phyloP scores from a whole-genome alignment of 2,888 invertebrate species.

The Hyposoter dolosus region DNA sequence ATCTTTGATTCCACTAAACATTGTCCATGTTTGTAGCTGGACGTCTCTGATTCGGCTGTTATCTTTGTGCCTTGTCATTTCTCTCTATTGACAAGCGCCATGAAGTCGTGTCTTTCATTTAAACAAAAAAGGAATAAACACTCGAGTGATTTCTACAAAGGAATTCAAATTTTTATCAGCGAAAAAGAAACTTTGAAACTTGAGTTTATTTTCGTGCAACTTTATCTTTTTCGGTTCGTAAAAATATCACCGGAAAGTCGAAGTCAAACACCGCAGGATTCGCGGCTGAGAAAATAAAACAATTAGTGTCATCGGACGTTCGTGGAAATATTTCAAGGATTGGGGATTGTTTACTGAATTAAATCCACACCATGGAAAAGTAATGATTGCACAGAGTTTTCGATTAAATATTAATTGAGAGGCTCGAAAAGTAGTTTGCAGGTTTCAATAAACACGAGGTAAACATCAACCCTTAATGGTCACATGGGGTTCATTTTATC shows the following conservation, averaged over 20 bases:
- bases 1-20: conserved; percentile 18
- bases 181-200: too few relatives aligned
- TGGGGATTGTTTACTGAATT: background rate
- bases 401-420: background rate
- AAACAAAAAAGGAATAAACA: background rate
- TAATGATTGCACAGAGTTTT: background rate
- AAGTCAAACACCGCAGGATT: too few relatives aligned
- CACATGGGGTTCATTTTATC: too few relatives aligned
- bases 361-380: background rate
- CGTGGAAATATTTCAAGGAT: background rate
- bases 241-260: too few relatives aligned
- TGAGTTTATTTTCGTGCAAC: too few relatives aligned
- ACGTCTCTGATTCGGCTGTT: background rate
- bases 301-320: background rate
- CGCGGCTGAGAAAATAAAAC: too few relatives aligned
- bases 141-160: too few relatives aligned
- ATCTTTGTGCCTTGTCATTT: background rate
- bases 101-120: background rate
- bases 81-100: background rate
- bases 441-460: conserved; percentile 27
- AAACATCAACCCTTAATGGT: too few relatives aligned
- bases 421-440: conserved; percentile 6
- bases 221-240: too few relatives aligned
- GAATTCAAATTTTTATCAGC: too few relatives aligned
- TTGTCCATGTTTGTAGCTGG: background rate